A percentile compares a stretch with the other conserved stretches of the same genome.
These are phyloP conservation scores for Fregetta grallaria DNA, from an alignment of 2,113 vertebrate species.

Conservation along the genomic window DNA sequence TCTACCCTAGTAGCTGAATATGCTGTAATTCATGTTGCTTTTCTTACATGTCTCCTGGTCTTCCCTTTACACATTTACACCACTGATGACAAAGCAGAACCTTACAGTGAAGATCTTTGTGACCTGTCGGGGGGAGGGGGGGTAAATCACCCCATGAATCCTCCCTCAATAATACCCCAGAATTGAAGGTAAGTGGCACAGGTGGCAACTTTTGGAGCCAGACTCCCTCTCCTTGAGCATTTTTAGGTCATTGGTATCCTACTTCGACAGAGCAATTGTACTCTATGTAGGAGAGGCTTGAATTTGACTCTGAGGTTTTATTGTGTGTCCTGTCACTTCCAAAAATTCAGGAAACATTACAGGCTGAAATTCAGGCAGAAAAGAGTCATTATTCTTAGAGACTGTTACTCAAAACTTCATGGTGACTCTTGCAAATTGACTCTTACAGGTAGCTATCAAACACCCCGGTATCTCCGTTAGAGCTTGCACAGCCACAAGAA, in stretches of 20 bases:
- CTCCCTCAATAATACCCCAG: background rate
- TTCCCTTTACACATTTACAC: background rate
- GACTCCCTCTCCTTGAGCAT: background rate
- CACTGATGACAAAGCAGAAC: background rate
- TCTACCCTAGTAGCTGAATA: background rate
- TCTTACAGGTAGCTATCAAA: constrained; percentile 47
- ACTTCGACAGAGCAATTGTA: background rate
- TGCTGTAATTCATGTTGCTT: background rate
- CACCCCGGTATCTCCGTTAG: background rate
- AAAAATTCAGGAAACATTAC: background rate
- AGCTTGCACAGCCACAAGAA: constrained; percentile 9
- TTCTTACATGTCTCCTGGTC: background rate
- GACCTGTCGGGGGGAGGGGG: accelerated
- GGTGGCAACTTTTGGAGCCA: background rate
- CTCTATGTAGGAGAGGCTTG: background rate
- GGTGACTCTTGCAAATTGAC: constrained; percentile 35
- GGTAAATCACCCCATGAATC: background rate
- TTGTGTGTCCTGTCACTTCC: background rate
- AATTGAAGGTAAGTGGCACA: background rate
- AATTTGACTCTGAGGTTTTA: background rate
- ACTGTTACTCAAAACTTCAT: constrained; percentile 24
- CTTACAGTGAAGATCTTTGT: background rate
- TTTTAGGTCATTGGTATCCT: background rate
- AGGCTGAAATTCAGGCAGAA: constrained; percentile 27
- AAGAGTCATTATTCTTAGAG: constrained; percentile 35